Evolutionary conservation across 2,797 vertebrate genomes (phyloP).

Genomic region (Liparis tanakae): DNA sequence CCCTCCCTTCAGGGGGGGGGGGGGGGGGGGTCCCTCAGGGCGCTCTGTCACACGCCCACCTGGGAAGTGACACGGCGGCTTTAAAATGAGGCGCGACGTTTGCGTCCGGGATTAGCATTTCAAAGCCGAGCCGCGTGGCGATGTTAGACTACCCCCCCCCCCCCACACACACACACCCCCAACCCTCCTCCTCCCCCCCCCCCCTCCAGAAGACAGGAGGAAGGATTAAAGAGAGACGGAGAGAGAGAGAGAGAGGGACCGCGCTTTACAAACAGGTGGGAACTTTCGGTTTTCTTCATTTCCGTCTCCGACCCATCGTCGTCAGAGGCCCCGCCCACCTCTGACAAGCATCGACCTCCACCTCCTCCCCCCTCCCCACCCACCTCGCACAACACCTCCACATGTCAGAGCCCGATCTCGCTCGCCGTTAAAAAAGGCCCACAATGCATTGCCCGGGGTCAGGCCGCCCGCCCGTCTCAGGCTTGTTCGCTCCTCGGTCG

Average conservation of each 20-base stretch:
- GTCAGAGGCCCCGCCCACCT: conserved; percentile 50
- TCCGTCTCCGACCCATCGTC: conserved; percentile 48
- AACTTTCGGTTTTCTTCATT: conserved; percentile 58
- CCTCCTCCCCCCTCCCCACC: conserved; percentile 29
- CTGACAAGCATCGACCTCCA: conserved; percentile 59
- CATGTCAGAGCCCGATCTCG: conserved; percentile 42
- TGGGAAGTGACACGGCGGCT: conserved; percentile 81
- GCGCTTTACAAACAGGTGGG: conserved; percentile 71
- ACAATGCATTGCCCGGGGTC: conserved; percentile 72
- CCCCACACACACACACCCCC: too few species aligned
- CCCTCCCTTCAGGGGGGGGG: conserved; percentile 69
- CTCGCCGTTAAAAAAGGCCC: conserved; percentile 67
- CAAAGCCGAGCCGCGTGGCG: conserved; percentile 72
- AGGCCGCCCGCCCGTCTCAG: conserved; percentile 67
- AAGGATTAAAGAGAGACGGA: conserved; percentile 66
- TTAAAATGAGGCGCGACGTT: conserved; percentile 83
- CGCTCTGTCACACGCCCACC: conserved; percentile 78
- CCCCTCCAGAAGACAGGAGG: conserved; percentile 57
- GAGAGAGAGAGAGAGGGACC: conserved; percentile 46
- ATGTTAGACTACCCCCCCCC: conserved; percentile 41
- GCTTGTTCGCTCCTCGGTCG: conserved; percentile 80
- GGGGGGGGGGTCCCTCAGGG: conserved; percentile 74
- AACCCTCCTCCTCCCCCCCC: too few species aligned
- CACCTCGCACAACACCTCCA: conserved; percentile 29
- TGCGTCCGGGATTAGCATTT: conserved; percentile 81